phyloP scores from a whole-genome alignment of 2,797 vertebrate genomes.

The Sternotherus odoratus region DNA sequence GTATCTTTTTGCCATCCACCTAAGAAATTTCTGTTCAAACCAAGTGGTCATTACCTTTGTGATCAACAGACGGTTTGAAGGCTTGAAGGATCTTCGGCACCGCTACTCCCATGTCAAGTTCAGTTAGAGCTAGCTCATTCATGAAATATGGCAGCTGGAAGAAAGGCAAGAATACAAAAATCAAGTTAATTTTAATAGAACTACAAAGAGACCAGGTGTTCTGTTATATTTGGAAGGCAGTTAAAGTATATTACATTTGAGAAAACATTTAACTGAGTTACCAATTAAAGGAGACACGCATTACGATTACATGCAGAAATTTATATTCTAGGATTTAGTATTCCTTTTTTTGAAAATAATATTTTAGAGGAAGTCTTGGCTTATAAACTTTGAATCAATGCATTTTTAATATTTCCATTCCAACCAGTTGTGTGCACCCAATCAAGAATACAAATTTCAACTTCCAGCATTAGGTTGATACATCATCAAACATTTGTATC shows the following conservation, averaged over 20 bases:
- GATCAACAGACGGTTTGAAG: slow-evolving; percentile 91
- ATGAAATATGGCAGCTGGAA: slow-evolving; percentile 96
- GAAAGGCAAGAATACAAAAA: not conserved
- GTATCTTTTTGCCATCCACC: not conserved
- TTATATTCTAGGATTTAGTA: not conserved
- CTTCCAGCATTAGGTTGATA: not conserved
- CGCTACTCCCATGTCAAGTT: slow-evolving; percentile 95
- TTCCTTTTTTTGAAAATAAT: not conserved
- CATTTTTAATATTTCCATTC: slow-evolving; percentile 5
- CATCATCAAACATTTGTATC: not conserved
- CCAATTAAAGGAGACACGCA: not conserved
- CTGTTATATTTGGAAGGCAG: not conserved
- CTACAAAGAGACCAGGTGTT: not conserved
- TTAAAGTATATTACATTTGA: not conserved
- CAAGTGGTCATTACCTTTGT: slow-evolving; percentile 83
- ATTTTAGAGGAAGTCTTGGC: not conserved
- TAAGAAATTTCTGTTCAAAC: not conserved
- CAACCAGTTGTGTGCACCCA: not conserved
- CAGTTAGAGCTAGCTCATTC: slow-evolving; percentile 96
- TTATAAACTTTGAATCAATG: not conserved
- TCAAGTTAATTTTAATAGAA: not conserved
- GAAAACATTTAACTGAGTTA: not conserved
- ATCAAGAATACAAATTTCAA: not conserved
- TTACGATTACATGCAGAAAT: not conserved
- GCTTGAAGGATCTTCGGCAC: slow-evolving; percentile 93